Conservation (phyloP, 2,113 vertebrate species). For the Mormyrus lacerda region DNA sequence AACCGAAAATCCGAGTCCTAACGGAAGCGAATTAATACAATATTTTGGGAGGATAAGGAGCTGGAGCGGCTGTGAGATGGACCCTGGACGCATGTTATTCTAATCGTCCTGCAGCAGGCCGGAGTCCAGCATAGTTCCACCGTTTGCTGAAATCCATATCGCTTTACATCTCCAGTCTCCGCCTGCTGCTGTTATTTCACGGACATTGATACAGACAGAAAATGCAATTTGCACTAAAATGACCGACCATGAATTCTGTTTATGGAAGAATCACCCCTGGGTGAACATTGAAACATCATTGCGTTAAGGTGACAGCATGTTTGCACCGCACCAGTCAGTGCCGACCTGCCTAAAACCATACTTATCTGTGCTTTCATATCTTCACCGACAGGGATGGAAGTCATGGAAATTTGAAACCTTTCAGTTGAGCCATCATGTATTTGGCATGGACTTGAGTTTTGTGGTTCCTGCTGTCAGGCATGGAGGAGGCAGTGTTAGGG, state of each 20-base stretch:
- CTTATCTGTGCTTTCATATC: neutral
- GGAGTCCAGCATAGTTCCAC: neutral
- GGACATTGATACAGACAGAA: neutral
- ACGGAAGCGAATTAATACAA: neutral
- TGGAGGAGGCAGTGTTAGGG: neutral
- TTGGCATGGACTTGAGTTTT: neutral
- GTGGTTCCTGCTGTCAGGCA: neutral
- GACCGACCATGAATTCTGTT: neutral
- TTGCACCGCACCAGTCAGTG: neutral
- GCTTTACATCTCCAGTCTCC: neutral
- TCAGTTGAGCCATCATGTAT: neutral
- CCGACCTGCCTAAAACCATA: neutral
- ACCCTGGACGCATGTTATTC: neutral
- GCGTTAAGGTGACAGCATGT: neutral
- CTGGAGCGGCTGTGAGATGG: neutral
- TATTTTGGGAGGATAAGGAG: neutral
- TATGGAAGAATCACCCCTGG: neutral
- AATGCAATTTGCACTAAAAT: neutral
- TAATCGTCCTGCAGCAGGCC: neutral
- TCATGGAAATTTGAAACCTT: neutral
- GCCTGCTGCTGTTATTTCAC: conserved; percentile 5
- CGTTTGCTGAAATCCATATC: neutral
- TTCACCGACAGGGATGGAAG: neutral
- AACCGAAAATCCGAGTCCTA: neutral
- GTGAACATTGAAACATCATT: neutral